Conservation (phyloP, 1,140 invertebrate species). For the Philaenus spumarius region DNA sequence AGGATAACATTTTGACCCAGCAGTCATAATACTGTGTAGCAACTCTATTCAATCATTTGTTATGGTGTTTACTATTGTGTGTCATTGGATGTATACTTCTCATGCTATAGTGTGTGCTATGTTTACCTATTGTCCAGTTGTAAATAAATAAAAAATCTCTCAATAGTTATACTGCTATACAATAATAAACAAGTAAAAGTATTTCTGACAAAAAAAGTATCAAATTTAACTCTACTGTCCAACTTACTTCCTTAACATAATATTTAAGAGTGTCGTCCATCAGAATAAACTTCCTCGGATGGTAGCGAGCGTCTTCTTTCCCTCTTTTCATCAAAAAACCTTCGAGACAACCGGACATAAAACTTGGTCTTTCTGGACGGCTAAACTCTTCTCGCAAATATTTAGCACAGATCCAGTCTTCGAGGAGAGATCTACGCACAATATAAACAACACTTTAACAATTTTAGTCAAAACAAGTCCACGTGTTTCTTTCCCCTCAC, state of each 20-base stretch:
- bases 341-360: conserved; percentile 71
- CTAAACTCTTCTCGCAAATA: conserved; percentile 85
- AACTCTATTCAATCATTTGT: too few relatives aligned
- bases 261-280: conserved; percentile 76
- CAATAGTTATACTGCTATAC: too few relatives aligned
- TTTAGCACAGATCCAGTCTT: conserved; percentile 88
- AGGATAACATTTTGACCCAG: too few relatives aligned
- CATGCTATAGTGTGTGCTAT: too few relatives aligned
- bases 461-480: background rate
- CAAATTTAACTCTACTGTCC: background rate
- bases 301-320: conserved; percentile 76
- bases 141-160: too few relatives aligned
- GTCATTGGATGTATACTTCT: too few relatives aligned
- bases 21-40: too few relatives aligned
- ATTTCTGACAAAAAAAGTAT: background rate
- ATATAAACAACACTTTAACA: conserved; percentile 21
- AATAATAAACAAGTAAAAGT: too few relatives aligned
- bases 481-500: too few relatives aligned
- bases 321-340: conserved; percentile 84
- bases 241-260: conserved; percentile 64
- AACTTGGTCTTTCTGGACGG: conserved; percentile 65
- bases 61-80: too few relatives aligned
- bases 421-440: conserved; percentile 66
- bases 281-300: conserved; percentile 76
- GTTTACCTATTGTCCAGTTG: too few relatives aligned